A percentile compares a stretch with the other conserved stretches of the same genome.
phyloP scores from a whole-genome alignment of 2,797 vertebrate species.

The Scarus forsteni region DNA sequence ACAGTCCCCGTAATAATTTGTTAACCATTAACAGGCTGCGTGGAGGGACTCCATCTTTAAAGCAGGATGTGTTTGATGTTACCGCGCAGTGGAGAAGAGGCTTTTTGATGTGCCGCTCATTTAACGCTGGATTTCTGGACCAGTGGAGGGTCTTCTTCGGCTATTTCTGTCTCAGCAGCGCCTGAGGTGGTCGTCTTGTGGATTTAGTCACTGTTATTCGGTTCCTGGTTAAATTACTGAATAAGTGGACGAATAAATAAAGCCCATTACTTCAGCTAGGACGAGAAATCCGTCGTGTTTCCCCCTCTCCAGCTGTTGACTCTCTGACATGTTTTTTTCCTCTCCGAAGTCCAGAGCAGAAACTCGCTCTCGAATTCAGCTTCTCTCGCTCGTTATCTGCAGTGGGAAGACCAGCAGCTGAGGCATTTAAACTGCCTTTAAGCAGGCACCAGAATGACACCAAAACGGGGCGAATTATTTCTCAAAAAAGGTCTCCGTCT shows the following conservation, averaged over 20 bases:
- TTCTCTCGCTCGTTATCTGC: constrained; percentile 15
- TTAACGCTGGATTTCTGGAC: constrained; percentile 49
- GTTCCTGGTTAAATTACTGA: constrained; percentile 19
- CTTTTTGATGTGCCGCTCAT: constrained; percentile 27
- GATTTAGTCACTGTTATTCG: constrained; percentile 1
- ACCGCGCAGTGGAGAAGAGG: constrained; percentile 12
- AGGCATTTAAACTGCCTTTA: constrained; percentile 14
- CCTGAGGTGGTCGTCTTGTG: constrained; percentile 5
- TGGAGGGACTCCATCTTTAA: constrained; percentile 71
- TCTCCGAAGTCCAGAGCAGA: constrained; percentile 31
- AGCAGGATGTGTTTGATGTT: constrained; percentile 28
- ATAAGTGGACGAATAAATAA: constrained; percentile 28
- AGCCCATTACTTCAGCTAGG: constrained; percentile 48
- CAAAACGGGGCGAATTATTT: not conserved
- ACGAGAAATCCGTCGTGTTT: constrained; percentile 57
- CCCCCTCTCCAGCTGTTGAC: constrained; percentile 72
- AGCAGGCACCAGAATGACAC: constrained; percentile 21
- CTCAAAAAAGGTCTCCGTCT: constrained; percentile 3
- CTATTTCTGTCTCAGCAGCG: constrained; percentile 11
- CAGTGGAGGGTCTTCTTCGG: constrained; percentile 24
- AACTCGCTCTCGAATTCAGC: constrained; percentile 11
- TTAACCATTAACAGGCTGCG: constrained; percentile 57
- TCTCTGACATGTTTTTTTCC: constrained; percentile 61
- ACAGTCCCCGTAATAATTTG: constrained; percentile 35
- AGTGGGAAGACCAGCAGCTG: constrained; percentile 5